phyloP scores from a whole-genome alignment of 2,888 invertebrate genomes.

The Drosophila demipolita region DNA sequence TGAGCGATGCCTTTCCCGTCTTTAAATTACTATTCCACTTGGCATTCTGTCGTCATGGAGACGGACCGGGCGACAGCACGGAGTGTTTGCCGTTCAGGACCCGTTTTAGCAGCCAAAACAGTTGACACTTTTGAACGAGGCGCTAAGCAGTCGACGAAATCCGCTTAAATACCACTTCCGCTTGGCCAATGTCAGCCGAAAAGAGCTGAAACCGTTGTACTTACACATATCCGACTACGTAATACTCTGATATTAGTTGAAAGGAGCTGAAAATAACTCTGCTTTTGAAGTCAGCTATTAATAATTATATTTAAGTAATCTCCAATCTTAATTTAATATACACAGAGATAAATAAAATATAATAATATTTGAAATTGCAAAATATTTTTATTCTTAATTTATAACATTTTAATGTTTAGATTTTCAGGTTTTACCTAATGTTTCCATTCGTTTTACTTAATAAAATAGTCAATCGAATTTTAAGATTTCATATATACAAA shows the following conservation, averaged over 20 bases:
- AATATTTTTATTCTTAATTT: fast-evolving
- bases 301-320: neutral
- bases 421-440: neutral
- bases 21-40: conserved; percentile 30
- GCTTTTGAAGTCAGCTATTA: neutral
- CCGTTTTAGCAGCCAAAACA: conserved; percentile 34
- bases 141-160: conserved; percentile 56
- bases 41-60: conserved; percentile 30
- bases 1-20: conserved; percentile 8
- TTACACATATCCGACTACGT: neutral
- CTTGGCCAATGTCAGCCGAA: conserved; percentile 23
- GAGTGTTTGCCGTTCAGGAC: conserved; percentile 15
- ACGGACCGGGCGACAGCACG: neutral
- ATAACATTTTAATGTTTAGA: neutral
- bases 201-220: neutral
- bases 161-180: conserved; percentile 79
- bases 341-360: too few relatives aligned
- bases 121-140: conserved; percentile 50
- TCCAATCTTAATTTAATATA: neutral
- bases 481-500: neutral
- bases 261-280: neutral
- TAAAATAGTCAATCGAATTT: neutral
- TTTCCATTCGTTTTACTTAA: neutral
- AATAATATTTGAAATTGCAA: neutral
- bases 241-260: neutral